phyloP scores from a whole-genome alignment of 2,113 vertebrate species.

The Ellobius talpinus region DNA sequence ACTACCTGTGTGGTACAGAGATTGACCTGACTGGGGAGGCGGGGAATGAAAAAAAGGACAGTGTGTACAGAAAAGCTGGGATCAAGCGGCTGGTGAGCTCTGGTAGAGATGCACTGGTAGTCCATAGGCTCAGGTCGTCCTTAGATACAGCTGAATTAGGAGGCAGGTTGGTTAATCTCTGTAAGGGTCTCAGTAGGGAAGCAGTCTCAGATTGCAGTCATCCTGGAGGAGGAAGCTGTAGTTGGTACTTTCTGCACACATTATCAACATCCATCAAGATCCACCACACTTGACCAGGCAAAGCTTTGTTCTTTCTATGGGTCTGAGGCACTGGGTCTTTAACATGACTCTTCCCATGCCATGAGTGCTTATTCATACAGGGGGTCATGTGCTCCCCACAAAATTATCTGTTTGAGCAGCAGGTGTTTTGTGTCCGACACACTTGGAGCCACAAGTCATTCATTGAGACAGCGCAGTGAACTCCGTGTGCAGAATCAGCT shows the following conservation, averaged over 20 bases:
- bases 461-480: slow-evolving; percentile 1
- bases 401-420: neutral
- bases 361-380: neutral
- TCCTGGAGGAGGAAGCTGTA: neutral
- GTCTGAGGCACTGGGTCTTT: neutral
- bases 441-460: neutral
- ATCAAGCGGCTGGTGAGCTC: neutral
- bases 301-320: neutral
- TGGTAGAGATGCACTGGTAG: neutral
- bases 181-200: neutral
- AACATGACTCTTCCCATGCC: neutral
- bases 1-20: neutral
- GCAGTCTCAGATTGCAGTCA: neutral
- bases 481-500: slow-evolving; percentile 16
- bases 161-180: neutral
- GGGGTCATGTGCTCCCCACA: neutral
- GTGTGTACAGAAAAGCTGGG: neutral
- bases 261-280: neutral
- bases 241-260: no score
- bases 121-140: neutral
- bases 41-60: neutral
- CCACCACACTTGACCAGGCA: neutral
- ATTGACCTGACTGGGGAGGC: neutral
- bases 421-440: slow-evolving; percentile 29
- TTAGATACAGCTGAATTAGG: neutral